Percentiles rank a stretch among this genome's conserved stretches.
Evolutionary conservation across 2,113 vertebrate species (phyloP).

Genomic region (Neotoma lepida): DNA sequence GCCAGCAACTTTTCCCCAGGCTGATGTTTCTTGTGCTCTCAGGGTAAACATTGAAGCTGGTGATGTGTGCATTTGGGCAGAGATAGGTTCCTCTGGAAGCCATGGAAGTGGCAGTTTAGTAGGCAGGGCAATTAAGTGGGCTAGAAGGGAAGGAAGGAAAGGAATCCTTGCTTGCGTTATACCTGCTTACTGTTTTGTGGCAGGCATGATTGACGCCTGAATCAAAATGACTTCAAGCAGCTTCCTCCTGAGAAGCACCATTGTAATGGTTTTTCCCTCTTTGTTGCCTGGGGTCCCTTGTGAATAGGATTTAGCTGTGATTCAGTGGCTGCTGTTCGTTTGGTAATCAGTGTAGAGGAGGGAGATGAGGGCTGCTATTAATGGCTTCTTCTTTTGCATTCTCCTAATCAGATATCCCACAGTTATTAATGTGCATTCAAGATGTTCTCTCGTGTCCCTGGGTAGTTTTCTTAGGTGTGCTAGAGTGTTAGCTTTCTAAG

Average conservation of each 20-base stretch:
- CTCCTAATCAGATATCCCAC: constrained; percentile 70
- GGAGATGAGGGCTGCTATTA: constrained; percentile 70
- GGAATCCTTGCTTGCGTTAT: constrained; percentile 41
- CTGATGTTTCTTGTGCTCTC: not conserved
- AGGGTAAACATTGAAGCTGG: constrained; percentile 18
- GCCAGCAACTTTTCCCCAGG: not conserved
- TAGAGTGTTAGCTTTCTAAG: constrained; percentile 53
- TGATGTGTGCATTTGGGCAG: not conserved
- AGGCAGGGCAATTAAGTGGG: constrained; percentile 59
- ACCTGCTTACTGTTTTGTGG: constrained; percentile 68
- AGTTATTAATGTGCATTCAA: constrained; percentile 59
- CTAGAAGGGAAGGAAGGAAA: constrained; percentile 36
- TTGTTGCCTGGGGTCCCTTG: constrained; percentile 62
- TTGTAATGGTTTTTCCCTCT: constrained; percentile 52
- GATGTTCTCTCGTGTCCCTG: constrained; percentile 58
- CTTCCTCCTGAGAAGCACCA: constrained; percentile 54
- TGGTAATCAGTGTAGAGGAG: constrained; percentile 73
- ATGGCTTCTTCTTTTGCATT: constrained; percentile 71
- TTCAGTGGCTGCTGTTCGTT: constrained; percentile 75
- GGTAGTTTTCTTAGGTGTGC: constrained; percentile 66
- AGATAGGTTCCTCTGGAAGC: constrained; percentile 40
- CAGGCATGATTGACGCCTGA: constrained; percentile 55
- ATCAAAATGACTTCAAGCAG: constrained; percentile 68
- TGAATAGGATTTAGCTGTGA: constrained; percentile 73
- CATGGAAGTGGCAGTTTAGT: constrained; percentile 53